These are phyloP conservation scores for Cyanoramphus novaezelandiae DNA, from an alignment of 2,113 vertebrate species.

Conservation along the genomic window DNA sequence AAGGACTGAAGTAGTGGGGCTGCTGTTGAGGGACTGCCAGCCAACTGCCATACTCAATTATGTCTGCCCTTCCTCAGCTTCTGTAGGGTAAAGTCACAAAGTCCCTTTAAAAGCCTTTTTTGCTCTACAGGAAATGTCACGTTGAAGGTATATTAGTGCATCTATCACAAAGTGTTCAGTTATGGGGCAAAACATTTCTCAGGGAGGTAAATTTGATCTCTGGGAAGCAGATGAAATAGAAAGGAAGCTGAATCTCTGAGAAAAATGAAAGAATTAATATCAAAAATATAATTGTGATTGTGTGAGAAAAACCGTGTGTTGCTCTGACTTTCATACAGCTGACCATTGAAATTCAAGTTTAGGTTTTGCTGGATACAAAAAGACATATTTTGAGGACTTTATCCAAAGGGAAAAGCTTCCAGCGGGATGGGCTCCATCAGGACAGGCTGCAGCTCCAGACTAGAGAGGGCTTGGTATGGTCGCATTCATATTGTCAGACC, in stretches of 20 bases:
- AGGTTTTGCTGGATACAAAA: neutral
- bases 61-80: neutral
- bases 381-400: neutral
- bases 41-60: constrained; percentile 20
- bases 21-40: neutral
- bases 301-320: neutral
- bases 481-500: neutral
- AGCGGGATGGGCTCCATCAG: neutral
- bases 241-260: neutral
- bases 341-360: neutral
- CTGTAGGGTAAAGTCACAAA: neutral
- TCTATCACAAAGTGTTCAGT: neutral
- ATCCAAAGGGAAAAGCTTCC: neutral
- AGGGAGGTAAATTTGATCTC: constrained; percentile 6
- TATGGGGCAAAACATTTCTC: neutral
- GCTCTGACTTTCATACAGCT: neutral
- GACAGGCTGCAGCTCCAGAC: neutral
- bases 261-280: neutral
- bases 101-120: neutral
- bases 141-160: neutral
- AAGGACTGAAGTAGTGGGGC: neutral
- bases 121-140: neutral
- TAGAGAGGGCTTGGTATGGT: neutral
- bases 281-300: neutral
- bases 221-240: neutral